Conservation (phyloP, 35 echinoderm and acorn worm genomes). For the Holothuria glaberrima region DNA sequence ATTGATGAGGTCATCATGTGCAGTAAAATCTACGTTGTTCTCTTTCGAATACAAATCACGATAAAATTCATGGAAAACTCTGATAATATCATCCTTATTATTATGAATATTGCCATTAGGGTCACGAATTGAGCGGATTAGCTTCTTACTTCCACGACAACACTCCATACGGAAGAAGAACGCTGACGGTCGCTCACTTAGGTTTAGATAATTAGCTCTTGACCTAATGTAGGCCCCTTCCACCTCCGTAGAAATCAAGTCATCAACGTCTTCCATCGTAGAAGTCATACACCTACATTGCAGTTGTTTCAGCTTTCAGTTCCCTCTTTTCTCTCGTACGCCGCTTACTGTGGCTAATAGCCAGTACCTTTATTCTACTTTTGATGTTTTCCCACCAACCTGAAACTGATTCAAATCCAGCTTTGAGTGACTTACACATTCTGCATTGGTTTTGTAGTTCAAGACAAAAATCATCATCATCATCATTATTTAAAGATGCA, state of each 20-base stretch:
- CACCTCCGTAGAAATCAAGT: too few relatives aligned
- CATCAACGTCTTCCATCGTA: neutral
- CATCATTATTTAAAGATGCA: too few relatives aligned
- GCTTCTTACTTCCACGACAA: constrained; percentile 4
- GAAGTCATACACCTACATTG: neutral
- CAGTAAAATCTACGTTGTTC: neutral
- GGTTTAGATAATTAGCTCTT: constrained; percentile 3
- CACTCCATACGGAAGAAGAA: constrained; percentile 8
- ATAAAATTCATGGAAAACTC: neutral
- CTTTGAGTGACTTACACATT: neutral
- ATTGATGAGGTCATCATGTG: constrained; percentile 4
- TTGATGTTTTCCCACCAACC: too few relatives aligned
- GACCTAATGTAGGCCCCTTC: constrained; percentile 13
- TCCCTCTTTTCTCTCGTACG: neutral
- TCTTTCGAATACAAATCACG: constrained; percentile 6
- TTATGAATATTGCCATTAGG: neutral
- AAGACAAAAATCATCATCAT: neutral
- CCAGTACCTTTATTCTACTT: neutral
- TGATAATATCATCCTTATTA: neutral
- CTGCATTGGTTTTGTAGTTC: neutral
- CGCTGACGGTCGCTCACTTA: neutral
- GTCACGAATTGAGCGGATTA: neutral
- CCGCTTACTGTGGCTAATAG: neutral
- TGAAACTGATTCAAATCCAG: too few relatives aligned
- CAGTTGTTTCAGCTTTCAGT: too few relatives aligned